Percentiles rank a stretch among this genome's conserved stretches.
Evolutionary conservation across 2,113 vertebrate species (phyloP).

Genomic region (Merops nubicus): DNA sequence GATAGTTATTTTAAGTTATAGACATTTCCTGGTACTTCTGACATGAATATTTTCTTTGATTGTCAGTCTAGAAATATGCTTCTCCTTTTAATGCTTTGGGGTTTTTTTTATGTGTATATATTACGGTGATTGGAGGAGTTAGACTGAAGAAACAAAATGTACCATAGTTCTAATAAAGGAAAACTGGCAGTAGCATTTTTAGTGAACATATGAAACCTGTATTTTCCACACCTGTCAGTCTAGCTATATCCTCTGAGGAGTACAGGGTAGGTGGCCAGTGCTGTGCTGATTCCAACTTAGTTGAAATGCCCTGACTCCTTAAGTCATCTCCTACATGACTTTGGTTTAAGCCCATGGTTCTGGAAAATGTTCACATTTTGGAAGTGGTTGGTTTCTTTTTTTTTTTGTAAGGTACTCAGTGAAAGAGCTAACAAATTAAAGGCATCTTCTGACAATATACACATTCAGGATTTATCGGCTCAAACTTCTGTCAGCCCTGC

Average conservation of each 20-base stretch:
- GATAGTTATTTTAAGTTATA: background rate
- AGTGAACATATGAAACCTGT: background rate
- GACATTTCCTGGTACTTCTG: background rate
- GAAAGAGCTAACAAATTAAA: background rate
- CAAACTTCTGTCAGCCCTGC: background rate
- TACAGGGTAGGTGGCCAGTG: background rate
- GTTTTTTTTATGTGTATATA: background rate
- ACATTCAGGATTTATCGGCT: background rate
- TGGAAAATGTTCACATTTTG: background rate
- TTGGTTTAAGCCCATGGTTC: background rate
- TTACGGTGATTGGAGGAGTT: background rate
- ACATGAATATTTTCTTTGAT: background rate
- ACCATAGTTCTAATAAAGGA: background rate
- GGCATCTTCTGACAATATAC: background rate
- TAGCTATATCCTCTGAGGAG: background rate
- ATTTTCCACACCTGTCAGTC: background rate
- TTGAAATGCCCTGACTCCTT: background rate
- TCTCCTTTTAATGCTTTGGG: background rate
- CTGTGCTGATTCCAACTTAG: background rate
- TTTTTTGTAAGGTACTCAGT: background rate
- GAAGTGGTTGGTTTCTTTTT: accelerated
- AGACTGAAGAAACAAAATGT: background rate
- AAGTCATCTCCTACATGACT: background rate
- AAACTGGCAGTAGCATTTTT: background rate
- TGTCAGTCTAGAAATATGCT: background rate